These are phyloP conservation scores for Bradypodion pumilum DNA, from an alignment of 2,797 vertebrate species.

Conservation along the genomic window DNA sequence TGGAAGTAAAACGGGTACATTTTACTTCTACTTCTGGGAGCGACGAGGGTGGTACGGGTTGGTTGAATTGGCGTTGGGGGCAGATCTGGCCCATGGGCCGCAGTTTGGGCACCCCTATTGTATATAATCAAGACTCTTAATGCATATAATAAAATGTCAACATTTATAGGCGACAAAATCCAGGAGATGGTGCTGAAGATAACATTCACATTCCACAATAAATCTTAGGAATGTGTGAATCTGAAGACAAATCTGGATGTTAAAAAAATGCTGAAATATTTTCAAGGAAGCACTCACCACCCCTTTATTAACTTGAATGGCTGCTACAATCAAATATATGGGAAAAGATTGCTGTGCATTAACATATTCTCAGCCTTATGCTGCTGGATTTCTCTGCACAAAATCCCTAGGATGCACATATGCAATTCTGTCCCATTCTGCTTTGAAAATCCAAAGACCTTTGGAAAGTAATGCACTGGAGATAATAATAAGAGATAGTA, in stretches of 20 bases:
- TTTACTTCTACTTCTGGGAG: no score
- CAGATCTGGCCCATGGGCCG: no score
- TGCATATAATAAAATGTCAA: slow-evolving; percentile 29
- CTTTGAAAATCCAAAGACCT: background rate
- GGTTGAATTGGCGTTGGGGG: no score
- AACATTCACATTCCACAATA: background rate
- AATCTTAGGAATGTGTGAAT: slow-evolving; percentile 4
- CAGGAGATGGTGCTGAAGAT: slow-evolving; percentile 1
- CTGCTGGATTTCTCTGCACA: background rate
- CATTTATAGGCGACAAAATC: slow-evolving; percentile 13
- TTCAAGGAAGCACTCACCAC: background rate
- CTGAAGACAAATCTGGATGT: background rate
- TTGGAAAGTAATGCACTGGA: background rate
- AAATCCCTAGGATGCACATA: background rate
- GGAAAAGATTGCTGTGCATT: background rate
- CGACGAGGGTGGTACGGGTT: no score
- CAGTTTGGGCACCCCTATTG: no score
- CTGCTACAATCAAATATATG: background rate
- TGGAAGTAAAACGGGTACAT: no score
- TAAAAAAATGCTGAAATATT: slow-evolving; percentile 4
- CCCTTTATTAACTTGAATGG: background rate
- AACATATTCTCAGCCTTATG: background rate
- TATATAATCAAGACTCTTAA: slow-evolving; percentile 21
- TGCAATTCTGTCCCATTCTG: background rate
- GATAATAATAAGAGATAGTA: background rate